Base-by-base conservation (phyloP, 2,797 vertebrate genomes). In the Semotilus atromaculatus region DNA sequence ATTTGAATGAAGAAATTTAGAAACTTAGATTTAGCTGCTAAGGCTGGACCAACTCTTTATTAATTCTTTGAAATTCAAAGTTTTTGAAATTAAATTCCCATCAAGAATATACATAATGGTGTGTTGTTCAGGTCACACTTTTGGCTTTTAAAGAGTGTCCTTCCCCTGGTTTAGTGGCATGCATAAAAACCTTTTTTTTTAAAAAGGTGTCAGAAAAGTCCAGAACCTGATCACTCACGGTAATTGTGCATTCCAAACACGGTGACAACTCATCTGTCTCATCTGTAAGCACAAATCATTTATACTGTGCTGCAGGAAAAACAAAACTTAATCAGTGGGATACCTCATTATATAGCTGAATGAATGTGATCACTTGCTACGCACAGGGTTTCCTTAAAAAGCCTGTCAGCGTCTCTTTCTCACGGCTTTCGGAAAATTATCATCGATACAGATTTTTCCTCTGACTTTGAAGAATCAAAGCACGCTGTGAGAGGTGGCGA, bases 401-500 rank as follows among this genome's bases (percentile, higher is more conserved):
- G 58, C 85, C 70, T 38, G 90, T 26, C 82, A 43, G 76, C 80
- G 26, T 80, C 45, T 71, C 58, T 68, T 75, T 74, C 74, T 88
- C 67, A 55, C 67, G 89, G 85, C 71, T 74, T 80, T 76, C 45
- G 31, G 85, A 19, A 90, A 88, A 89, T 91, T 87, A 86, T 84
- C 91, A 86, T 91, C 85, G 75, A 90, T 90, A 88, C 88, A 40
- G 66, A 83, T 86, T 89, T 91, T 89, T 91, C 90, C 84, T 85
- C 90, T 93, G 87, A 75, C 90, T 93, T 90, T 93, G 83, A 90
- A 87, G 89, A 91, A 93, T 94, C 92, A 93, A 92, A 94, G 91
- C 14, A 4, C 78, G 55, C 36, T 83, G 88, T 88, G 87, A 89
- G 86, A 40, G 83, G 58, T 85, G 75, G 36, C 87, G 31, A 60